Evolutionary conservation across 2,113 vertebrate genomes (phyloP).

Genomic region (Malaclemys terrapin): DNA sequence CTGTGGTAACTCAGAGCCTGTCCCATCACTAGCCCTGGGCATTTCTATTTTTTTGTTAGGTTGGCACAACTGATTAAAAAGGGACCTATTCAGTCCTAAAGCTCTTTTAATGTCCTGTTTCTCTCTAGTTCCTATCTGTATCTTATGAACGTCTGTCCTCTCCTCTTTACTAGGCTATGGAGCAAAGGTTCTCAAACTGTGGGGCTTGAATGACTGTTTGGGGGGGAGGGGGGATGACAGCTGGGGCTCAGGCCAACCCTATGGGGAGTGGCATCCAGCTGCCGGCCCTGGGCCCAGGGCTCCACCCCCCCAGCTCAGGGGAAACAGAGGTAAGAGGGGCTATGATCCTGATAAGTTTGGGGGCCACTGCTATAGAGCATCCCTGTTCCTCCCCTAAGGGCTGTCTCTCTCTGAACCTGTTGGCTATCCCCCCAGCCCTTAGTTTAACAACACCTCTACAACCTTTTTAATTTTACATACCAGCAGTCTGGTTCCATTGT

Average conservation of each 20-base stretch:
- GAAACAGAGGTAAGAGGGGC: no score
- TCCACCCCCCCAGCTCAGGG: no score
- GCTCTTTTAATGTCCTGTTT: neutral
- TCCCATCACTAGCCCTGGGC: neutral
- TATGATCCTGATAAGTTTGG: no score
- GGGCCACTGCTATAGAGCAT: neutral
- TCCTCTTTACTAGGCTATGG: neutral
- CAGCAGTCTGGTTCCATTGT: neutral
- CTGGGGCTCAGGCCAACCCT: no score
- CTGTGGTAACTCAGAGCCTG: neutral
- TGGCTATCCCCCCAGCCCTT: neutral
- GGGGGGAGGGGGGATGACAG: no score
- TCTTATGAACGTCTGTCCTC: neutral
- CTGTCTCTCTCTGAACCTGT: neutral
- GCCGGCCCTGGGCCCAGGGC: no score
- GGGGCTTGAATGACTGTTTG: no score
- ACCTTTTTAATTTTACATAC: neutral
- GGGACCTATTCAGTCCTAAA: no score
- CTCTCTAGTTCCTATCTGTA: neutral
- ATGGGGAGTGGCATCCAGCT: no score
- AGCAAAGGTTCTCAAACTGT: no score
- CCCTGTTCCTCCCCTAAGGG: neutral
- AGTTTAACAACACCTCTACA: neutral
- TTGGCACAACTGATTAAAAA: neutral
- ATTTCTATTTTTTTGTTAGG: neutral